Evolutionary conservation across 2,797 vertebrate genomes (phyloP).

Genomic region (Furcifer pardalis): DNA sequence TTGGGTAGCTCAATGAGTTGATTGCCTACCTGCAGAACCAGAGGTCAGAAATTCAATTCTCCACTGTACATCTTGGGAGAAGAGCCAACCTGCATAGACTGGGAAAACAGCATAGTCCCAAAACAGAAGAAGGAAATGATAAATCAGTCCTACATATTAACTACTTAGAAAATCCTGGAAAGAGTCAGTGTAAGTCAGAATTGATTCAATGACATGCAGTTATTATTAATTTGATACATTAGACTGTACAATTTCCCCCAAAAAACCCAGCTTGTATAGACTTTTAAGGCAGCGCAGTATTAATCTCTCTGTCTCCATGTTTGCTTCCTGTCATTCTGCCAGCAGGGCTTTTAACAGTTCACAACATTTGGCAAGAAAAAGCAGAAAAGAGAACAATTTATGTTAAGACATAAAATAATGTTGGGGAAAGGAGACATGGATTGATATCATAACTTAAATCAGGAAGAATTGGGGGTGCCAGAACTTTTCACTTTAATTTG

Average conservation of each 20-base stretch:
- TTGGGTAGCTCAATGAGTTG: too few relatives aligned
- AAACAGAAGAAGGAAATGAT: too few relatives aligned
- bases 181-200: too few relatives aligned
- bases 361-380: slow-evolving; percentile 8
- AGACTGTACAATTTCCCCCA: too few relatives aligned
- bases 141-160: neutral
- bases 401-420: neutral
- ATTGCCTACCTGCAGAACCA: too few relatives aligned
- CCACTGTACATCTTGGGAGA: too few relatives aligned
- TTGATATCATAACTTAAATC: neutral
- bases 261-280: neutral
- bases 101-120: too few relatives aligned
- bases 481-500: neutral
- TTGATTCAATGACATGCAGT: too few relatives aligned
- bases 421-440: neutral
- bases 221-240: neutral
- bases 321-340: neutral
- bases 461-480: neutral
- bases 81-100: too few relatives aligned
- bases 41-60: too few relatives aligned
- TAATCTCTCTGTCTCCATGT: too few relatives aligned
- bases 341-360: neutral
- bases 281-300: neutral
- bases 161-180: neutral
- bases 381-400: neutral